A percentile compares a stretch with the other conserved stretches of the same genome.
These are phyloP conservation scores for Papilio gigon DNA, from an alignment of 2,888 invertebrate genomes.

Conservation along the genomic window DNA sequence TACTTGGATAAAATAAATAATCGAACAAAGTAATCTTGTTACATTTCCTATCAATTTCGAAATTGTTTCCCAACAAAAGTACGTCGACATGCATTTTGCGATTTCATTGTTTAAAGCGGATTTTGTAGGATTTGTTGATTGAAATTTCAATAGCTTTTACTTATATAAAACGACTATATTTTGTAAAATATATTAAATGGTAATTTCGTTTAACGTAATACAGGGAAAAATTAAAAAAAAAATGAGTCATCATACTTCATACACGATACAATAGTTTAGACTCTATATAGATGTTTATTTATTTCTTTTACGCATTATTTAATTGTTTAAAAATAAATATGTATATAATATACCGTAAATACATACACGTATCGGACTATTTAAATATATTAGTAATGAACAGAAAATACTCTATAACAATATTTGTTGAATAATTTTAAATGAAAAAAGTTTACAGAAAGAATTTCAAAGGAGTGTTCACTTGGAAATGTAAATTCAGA, in stretches of 20 bases:
- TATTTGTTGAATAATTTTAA: slow-evolving; percentile 43
- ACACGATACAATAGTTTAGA: too few species aligned
- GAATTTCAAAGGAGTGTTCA: slow-evolving; percentile 49
- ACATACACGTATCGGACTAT: too few species aligned
- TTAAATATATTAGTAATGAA: too few species aligned
- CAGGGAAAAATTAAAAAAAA: too few species aligned
- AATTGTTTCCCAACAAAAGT: background rate
- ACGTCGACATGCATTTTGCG: background rate
- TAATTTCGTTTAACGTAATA: too few species aligned
- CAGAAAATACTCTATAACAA: too few species aligned
- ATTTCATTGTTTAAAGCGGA: slow-evolving; percentile 3
- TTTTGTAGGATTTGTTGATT: slow-evolving; percentile 12
- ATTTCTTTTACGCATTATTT: too few species aligned
- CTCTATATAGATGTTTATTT: too few species aligned
- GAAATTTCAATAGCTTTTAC: background rate
- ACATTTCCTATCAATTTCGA: background rate
- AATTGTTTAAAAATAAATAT: too few species aligned
- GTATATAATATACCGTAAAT: too few species aligned
- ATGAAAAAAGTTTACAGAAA: slow-evolving; percentile 48
- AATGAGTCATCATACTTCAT: too few species aligned
- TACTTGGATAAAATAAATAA: background rate
- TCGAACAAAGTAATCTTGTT: background rate
- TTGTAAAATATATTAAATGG: background rate
- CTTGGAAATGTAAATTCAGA: slow-evolving; percentile 45
- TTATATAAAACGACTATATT: background rate